Conservation (phyloP, 37 sponge, comb jelly and placozoan species). For the Ianthella basta region DNA sequence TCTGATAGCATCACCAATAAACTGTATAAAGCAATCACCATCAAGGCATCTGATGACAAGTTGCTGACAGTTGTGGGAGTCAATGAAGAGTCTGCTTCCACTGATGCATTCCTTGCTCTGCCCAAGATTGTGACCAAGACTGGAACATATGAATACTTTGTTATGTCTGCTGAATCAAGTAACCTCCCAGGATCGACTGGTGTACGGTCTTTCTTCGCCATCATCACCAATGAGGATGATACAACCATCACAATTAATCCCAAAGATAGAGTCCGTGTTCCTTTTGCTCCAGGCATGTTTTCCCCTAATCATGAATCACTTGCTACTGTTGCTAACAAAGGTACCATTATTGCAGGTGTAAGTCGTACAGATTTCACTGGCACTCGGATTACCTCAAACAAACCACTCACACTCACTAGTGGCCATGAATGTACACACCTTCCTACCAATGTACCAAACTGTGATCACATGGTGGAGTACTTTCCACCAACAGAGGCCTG, state of each 20-base stretch:
- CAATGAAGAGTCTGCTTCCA: slow-evolving; percentile 36
- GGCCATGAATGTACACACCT: slow-evolving; percentile 59
- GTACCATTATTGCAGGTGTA: neutral
- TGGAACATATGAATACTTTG: slow-evolving; percentile 20
- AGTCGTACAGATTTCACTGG: slow-evolving; percentile 19
- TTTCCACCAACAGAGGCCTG: slow-evolving; percentile 19
- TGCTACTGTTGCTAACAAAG: neutral
- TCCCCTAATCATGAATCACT: neutral
- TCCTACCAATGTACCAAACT: slow-evolving; percentile 28
- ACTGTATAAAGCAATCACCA: neutral
- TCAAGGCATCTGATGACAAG: neutral
- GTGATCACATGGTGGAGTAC: slow-evolving; percentile 48
- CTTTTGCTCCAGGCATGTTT: neutral
- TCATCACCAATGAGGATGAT: slow-evolving; percentile 39
- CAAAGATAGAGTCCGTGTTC: no score
- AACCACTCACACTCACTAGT: slow-evolving; percentile 39
- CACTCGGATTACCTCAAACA: slow-evolving; percentile 30
- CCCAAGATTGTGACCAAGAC: slow-evolving; percentile 27
- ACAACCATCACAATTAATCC: slow-evolving; percentile 21
- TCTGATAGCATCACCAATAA: neutral
- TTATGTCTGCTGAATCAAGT: neutral
- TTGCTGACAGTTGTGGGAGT: slow-evolving; percentile 31
- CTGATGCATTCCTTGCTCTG: slow-evolving; percentile 57
- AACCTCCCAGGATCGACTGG: neutral
- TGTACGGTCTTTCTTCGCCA: neutral